Percentiles rank a stretch among this genome's conserved stretches.
Conservation (phyloP, 2,113 vertebrate species). For the Phainopepla nitens region DNA sequence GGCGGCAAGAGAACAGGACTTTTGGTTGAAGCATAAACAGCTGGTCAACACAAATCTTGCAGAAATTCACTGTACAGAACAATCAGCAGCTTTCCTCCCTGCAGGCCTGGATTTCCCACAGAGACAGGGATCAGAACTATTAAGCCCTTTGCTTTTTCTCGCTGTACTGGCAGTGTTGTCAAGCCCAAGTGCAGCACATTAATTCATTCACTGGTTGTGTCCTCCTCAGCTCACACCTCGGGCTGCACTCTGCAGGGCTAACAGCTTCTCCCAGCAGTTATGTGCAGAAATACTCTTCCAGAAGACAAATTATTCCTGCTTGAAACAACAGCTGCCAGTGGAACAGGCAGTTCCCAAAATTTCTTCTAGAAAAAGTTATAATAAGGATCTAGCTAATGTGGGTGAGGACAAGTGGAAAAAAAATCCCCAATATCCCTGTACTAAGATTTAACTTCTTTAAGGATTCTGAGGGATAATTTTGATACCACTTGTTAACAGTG, state of each 20-base stretch:
- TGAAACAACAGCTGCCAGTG: neutral
- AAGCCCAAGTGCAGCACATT: neutral
- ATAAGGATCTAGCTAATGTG: neutral
- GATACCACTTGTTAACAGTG: rapidly evolving
- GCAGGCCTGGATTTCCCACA: neutral
- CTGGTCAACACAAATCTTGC: slow-evolving; percentile 36
- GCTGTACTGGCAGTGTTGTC: neutral
- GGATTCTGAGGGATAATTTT: neutral
- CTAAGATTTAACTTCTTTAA: neutral
- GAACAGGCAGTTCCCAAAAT: neutral
- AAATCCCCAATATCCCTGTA: neutral
- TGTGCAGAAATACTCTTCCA: neutral
- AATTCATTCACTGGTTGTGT: neutral
- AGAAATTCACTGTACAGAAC: slow-evolving; percentile 26
- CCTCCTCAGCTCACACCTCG: neutral
- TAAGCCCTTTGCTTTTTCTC: neutral
- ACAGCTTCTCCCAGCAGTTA: neutral
- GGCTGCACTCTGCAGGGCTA: neutral
- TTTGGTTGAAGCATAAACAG: slow-evolving; percentile 40
- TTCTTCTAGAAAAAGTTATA: neutral
- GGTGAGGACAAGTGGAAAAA: neutral
- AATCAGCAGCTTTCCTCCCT: slow-evolving; percentile 8
- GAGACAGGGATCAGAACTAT: neutral
- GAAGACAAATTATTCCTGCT: neutral
- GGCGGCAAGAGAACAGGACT: slow-evolving; percentile 45